Percentiles rank a stretch among this genome's conserved stretches.
Conservation (phyloP, 2,888 invertebrate species). For the Sisyra nigra region DNA sequence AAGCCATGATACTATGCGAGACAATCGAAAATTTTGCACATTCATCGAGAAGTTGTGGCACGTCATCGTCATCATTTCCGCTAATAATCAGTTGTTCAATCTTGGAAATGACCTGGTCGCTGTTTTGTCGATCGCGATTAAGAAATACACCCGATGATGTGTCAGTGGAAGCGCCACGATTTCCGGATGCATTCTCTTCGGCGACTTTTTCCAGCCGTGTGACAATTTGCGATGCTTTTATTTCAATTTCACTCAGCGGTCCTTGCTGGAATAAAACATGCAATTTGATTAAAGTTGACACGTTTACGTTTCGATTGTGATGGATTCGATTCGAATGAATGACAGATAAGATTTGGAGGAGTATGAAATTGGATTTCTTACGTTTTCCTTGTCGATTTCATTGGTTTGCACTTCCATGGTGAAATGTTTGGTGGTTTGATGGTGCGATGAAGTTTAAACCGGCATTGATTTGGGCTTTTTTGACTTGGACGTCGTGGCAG, state of each 20-base stretch:
- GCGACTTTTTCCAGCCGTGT: constrained; percentile 27
- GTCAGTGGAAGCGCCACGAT: constrained; percentile 17
- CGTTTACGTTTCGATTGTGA: not conserved
- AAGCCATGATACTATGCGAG: constrained; percentile 78
- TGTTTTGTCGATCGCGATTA: constrained; percentile 24
- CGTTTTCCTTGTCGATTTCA: not conserved
- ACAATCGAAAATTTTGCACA: constrained; percentile 51
- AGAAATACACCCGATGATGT: constrained; percentile 16
- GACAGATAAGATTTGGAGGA: not conserved
- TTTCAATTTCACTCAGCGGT: constrained; percentile 27
- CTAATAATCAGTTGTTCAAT: constrained; percentile 42
- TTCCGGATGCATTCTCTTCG: constrained; percentile 20
- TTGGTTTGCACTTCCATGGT: not conserved
- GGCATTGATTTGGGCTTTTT: constrained; percentile 9
- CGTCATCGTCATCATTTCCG: constrained; percentile 42
- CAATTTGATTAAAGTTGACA: not conserved
- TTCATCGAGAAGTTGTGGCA: constrained; percentile 43
- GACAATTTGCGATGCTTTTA: constrained; percentile 29
- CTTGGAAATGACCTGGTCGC: constrained; percentile 40
- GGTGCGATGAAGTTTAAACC: not conserved
- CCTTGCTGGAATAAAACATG: not conserved
- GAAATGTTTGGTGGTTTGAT: too few relatives aligned
- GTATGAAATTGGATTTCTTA: not conserved
- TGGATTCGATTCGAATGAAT: not conserved
- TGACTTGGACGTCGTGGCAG: constrained; percentile 7